These are phyloP conservation scores for Globia sparganii DNA, from an alignment of 2,888 invertebrate species.

Conservation along the genomic window DNA sequence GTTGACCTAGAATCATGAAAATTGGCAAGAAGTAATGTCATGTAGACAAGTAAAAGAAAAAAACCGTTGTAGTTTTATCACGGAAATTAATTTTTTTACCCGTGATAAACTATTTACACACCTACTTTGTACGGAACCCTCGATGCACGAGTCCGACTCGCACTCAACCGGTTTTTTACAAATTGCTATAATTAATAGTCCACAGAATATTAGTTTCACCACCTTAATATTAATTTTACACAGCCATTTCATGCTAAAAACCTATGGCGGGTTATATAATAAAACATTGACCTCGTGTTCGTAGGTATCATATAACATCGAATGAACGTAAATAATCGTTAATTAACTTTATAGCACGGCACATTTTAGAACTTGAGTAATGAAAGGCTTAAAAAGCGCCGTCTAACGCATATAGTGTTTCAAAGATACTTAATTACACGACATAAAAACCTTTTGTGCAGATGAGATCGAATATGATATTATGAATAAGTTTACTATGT, in stretches of 20 bases:
- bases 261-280: neutral
- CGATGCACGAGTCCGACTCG: too few species aligned
- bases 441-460: constrained; percentile 42
- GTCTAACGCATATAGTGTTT: constrained; percentile 58
- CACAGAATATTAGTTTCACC: constrained; percentile 11
- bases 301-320: constrained; percentile 36
- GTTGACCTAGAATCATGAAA: too few species aligned
- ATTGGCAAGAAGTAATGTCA: too few species aligned
- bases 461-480: constrained; percentile 43
- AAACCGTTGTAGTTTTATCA: too few species aligned
- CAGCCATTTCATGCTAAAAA: neutral
- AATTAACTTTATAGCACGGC: constrained; percentile 55
- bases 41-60: too few species aligned
- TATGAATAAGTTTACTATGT: constrained; percentile 19
- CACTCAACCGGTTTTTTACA: neutral
- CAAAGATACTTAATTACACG: constrained; percentile 62
- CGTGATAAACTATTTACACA: too few species aligned
- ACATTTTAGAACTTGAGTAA: constrained; percentile 56
- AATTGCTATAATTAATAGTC: neutral
- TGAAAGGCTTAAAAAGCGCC: constrained; percentile 62
- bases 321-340: constrained; percentile 55
- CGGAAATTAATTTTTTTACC: too few species aligned
- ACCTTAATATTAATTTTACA: neutral
- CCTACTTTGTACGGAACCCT: too few species aligned
- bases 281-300: constrained; percentile 26